Evolutionary conservation across 1,140 invertebrate genomes (phyloP), one percentile per base, ranked within the genome.

Genomic region (Pissodes strobi): DNA sequence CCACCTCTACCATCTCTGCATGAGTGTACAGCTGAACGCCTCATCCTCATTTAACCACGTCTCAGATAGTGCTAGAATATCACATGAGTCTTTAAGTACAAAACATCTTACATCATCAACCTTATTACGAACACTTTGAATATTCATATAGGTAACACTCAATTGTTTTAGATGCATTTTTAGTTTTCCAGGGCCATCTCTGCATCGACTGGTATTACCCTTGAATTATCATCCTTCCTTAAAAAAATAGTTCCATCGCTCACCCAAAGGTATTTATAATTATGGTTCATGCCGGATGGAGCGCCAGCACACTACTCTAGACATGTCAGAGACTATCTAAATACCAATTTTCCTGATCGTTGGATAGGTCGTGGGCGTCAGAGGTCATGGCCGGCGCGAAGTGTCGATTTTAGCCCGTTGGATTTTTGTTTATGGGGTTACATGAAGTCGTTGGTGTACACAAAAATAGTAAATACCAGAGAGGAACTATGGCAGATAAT

Each of bases 1-100:
- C 57, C 57, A 23, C 41, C 57, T 48, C 38, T 25, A 15, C 39
- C 13, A 27, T 8, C 22, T 48, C 57, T 59, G 37, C 57, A 59
- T 22, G 39, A 25, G 25, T 59, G 57, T 30, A 59, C 13, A 6
- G 57, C 57, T 22, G 38, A 46, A 13, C 15, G 25, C 22, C 13
- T 59, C 57, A 25, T 59, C 12, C 18, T 27, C 18, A 46, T 15
- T 12, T 2, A 48, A 41, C 57, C 57, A 59, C 34, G 34, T 61
- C 18, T 61, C 48, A 21, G 43, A 30, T 9, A 61, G 15, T n/a
- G 41, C 45, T 48, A 60, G 9, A 12, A 60, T 27, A 48, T 60
- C 15, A 5, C 6, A 5, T 6, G 6, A 9, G 8, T 13, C 18
- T 48, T 17, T 17, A 5, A 48, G 3, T 27, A 9, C 45, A 12